Conservation (phyloP, 2,888 invertebrate genomes). For the Heliconius sara region DNA sequence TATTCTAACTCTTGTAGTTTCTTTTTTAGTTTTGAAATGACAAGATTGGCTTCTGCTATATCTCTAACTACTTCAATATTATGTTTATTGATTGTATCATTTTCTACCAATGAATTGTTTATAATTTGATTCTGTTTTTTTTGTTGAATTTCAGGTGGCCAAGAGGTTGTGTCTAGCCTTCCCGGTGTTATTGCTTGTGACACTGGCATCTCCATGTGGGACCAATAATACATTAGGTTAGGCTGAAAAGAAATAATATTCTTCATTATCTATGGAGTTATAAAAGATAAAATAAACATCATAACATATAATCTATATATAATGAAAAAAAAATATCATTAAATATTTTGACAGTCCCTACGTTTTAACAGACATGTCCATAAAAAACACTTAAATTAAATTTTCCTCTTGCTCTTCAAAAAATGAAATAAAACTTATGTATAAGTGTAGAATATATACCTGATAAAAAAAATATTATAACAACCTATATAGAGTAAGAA, state of each 20-base stretch:
- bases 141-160: constrained; percentile 85
- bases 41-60: constrained; percentile 69
- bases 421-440: too few species aligned
- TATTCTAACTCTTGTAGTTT: constrained; percentile 72
- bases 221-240: constrained; percentile 96
- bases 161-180: constrained; percentile 87
- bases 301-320: neutral
- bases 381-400: too few species aligned
- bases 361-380: too few species aligned
- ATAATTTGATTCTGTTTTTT: constrained; percentile 58
- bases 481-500: too few species aligned
- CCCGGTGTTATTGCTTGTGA: constrained; percentile 89
- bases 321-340: neutral
- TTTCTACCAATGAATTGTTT: constrained; percentile 58
- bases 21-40: constrained; percentile 69
- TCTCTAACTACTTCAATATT: constrained; percentile 74
- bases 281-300: too few species aligned
- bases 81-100: constrained; percentile 65
- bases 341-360: too few species aligned
- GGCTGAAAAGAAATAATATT: constrained; percentile 83
- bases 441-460: too few species aligned
- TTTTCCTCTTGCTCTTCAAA: too few species aligned
- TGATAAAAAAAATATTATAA: too few species aligned
- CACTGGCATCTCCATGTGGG: constrained; percentile 89
- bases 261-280: neutral